phyloP scores from a whole-genome alignment of 2,888 invertebrate genomes.

The Camptogramma bilineatum region DNA sequence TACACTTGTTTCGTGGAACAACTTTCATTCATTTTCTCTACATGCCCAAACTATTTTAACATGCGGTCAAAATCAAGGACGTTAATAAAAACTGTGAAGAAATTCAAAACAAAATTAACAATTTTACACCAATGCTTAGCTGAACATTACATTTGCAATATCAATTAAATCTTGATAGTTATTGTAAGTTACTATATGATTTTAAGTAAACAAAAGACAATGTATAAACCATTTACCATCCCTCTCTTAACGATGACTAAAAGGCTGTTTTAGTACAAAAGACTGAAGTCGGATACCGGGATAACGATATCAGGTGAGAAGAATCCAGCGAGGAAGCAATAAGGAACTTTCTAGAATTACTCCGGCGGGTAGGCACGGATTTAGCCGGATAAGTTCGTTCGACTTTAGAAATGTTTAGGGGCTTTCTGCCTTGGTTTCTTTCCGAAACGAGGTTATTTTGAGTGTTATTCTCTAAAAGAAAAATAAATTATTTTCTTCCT shows the following conservation, averaged over 20 bases:
- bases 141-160: too few species aligned
- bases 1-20: too few species aligned
- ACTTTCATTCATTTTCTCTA: too few species aligned
- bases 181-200: background rate
- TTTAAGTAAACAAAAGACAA: slow-evolving; percentile 14
- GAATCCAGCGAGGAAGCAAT: slow-evolving; percentile 60
- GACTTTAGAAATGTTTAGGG: background rate
- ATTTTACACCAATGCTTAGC: too few species aligned
- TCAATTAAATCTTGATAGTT: too few species aligned
- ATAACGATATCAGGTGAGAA: slow-evolving; percentile 63
- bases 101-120: too few species aligned
- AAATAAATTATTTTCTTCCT: too few species aligned
- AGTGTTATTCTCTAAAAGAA: background rate
- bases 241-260: slow-evolving; percentile 3
- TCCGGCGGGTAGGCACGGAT: slow-evolving; percentile 5
- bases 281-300: slow-evolving; percentile 34
- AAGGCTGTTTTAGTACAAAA: slow-evolving; percentile 17
- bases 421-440: background rate
- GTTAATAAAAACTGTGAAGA: too few species aligned
- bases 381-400: background rate
- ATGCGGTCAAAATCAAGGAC: too few species aligned
- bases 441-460: background rate
- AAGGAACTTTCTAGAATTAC: slow-evolving; percentile 60
- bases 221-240: background rate
- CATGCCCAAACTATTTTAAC: too few species aligned